phyloP scores from a whole-genome alignment of 2,888 invertebrate genomes.

The Microplitis manilae region DNA sequence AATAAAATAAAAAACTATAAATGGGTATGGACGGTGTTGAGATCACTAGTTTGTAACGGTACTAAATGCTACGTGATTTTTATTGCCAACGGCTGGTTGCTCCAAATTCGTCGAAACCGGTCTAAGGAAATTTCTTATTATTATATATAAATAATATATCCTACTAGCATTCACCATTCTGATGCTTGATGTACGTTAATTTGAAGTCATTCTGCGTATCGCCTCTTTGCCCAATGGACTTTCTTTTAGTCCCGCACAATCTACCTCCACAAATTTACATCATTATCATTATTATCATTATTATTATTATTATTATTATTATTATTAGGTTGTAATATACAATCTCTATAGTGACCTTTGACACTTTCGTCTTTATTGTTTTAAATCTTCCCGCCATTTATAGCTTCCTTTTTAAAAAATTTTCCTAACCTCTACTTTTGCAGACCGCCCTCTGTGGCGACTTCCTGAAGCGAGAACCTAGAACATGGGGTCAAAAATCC shows the following conservation, averaged over 20 bases:
- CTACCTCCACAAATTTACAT: too few species aligned
- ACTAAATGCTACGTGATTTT: neutral
- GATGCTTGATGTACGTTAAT: neutral
- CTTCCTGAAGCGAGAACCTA: too few species aligned
- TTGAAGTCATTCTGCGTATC: neutral
- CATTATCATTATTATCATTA: too few species aligned
- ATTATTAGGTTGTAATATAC: too few species aligned
- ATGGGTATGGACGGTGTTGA: neutral
- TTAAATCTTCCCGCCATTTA: too few species aligned
- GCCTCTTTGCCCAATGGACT: neutral
- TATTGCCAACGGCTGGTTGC: constrained; percentile 12
- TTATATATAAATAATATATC: neutral
- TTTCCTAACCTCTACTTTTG: too few species aligned
- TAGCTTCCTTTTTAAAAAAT: too few species aligned
- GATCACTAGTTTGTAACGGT: neutral
- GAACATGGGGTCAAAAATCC: too few species aligned
- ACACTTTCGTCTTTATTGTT: too few species aligned
- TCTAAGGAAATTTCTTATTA: constrained; percentile 14
- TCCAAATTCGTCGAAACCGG: constrained; percentile 25
- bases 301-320: too few species aligned
- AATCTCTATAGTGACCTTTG: too few species aligned
- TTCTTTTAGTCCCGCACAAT: neutral
- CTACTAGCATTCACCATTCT: neutral
- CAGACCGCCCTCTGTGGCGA: too few species aligned
- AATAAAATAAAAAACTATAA: neutral